Percentiles rank a stretch among this genome's conserved stretches.
Evolutionary conservation across 2,888 invertebrate genomes (phyloP).

Genomic region (Platycheirus albimanus): DNA sequence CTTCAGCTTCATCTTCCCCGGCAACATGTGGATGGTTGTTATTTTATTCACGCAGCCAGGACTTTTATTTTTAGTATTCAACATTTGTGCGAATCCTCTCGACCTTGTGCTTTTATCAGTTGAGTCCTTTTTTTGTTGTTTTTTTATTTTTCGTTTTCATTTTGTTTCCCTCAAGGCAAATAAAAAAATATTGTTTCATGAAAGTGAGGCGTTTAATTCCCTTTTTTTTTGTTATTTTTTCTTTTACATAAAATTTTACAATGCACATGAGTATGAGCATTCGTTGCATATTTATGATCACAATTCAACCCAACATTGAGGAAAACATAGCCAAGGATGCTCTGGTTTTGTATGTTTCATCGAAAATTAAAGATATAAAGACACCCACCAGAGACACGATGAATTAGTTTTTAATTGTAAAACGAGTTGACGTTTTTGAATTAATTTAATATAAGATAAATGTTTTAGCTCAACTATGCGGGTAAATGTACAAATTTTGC

Average conservation of each 20-base stretch:
- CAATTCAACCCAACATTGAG: neutral
- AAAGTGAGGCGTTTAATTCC: neutral
- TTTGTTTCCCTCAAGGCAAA: neutral
- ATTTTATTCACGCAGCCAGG: constrained; percentile 12
- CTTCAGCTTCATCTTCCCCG: constrained; percentile 1
- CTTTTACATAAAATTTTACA: constrained; percentile 5
- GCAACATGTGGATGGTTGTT: constrained; percentile 10
- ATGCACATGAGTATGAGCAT: constrained; percentile 11
- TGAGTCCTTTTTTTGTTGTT: constrained; percentile 1
- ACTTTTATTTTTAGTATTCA: constrained; percentile 8
- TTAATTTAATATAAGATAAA: too few species aligned
- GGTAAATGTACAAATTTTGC: too few species aligned
- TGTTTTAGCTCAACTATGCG: too few species aligned
- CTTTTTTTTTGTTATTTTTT: neutral
- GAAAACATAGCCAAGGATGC: neutral
- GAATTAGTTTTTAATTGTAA: neutral
- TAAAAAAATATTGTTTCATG: neutral
- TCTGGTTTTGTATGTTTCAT: neutral
- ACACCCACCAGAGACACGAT: too few species aligned
- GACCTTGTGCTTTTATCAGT: constrained; percentile 16
- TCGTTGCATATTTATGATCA: constrained; percentile 27
- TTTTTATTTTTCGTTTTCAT: neutral
- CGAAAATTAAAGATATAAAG: too few species aligned
- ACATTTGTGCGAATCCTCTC: neutral
- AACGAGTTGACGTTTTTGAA: too few species aligned